phyloP scores from a whole-genome alignment of 2,797 vertebrate genomes.

The Schizopygopsis malacanthus region DNA sequence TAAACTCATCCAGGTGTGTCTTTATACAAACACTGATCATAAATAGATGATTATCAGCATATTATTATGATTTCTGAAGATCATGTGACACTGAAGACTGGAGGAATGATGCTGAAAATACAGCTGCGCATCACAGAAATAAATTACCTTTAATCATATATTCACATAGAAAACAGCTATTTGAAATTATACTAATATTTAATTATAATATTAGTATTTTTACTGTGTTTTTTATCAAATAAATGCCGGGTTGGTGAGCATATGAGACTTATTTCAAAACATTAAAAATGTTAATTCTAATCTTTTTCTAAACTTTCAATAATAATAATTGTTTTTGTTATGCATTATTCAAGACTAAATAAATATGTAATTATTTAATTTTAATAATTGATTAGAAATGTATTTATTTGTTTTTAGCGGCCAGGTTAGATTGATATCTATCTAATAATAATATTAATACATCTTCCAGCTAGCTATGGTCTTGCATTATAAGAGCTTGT shows the following conservation, averaged over 20 bases:
- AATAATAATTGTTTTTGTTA: too few relatives aligned
- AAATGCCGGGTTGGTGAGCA: neutral
- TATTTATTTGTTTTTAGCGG: neutral
- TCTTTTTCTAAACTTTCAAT: too few relatives aligned
- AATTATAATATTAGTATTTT: neutral
- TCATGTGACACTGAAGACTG: neutral
- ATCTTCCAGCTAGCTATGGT: neutral
- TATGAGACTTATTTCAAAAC: neutral
- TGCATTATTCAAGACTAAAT: too few relatives aligned
- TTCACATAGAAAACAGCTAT: neutral
- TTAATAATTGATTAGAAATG: too few relatives aligned
- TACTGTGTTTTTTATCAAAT: neutral
- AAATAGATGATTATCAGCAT: neutral
- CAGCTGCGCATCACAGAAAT: neutral
- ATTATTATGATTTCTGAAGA: neutral
- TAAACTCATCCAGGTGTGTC: slow-evolving; percentile 2
- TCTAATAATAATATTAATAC: neutral
- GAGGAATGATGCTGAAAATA: neutral
- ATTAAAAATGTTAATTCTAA: neutral
- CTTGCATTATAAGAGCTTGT: neutral
- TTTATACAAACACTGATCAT: neutral
- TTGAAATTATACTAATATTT: neutral
- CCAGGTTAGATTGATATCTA: neutral
- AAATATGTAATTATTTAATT: too few relatives aligned
- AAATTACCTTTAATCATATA: neutral